Evolutionary conservation across 1,140 invertebrate species (phyloP).

Genomic region (Sitophilus oryzae): DNA sequence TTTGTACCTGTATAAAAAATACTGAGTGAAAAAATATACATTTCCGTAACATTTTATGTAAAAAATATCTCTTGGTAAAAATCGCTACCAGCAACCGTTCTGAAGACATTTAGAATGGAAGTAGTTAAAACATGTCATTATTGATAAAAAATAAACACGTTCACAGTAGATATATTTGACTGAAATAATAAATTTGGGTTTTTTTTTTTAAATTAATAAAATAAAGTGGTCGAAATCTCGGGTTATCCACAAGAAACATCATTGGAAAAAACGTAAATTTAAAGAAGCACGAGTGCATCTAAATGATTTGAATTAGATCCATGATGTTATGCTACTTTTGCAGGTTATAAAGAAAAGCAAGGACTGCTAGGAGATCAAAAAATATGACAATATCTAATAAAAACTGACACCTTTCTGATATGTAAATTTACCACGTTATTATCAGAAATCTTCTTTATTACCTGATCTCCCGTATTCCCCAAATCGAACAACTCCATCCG

Average conservation of each 20-base stretch:
- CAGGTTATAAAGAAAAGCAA: neutral
- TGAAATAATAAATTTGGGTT: slow-evolving; percentile 10
- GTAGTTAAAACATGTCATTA: too few relatives aligned
- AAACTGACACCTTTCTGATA: neutral
- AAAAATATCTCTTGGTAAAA: too few relatives aligned
- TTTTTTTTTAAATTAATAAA: neutral
- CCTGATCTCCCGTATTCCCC: neutral
- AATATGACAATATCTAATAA: neutral
- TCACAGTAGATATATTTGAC: slow-evolving; percentile 2
- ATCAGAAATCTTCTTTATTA: neutral
- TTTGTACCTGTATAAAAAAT: too few relatives aligned
- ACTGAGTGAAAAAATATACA: too few relatives aligned
- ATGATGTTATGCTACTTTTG: neutral
- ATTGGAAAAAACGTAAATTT: neutral
- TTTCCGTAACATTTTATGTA: too few relatives aligned
- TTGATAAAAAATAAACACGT: too few relatives aligned
- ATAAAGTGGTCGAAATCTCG: neutral
- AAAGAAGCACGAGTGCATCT: neutral
- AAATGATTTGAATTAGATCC: neutral
- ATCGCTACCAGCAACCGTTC: too few relatives aligned
- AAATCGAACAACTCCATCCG: neutral
- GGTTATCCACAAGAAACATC: neutral
- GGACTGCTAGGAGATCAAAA: neutral
- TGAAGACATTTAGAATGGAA: too few relatives aligned
- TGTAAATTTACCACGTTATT: neutral